A percentile compares a stretch with the other conserved stretches of the same genome.
phyloP scores from a whole-genome alignment of 2,113 vertebrate genomes.

The Athene cunicularia region DNA sequence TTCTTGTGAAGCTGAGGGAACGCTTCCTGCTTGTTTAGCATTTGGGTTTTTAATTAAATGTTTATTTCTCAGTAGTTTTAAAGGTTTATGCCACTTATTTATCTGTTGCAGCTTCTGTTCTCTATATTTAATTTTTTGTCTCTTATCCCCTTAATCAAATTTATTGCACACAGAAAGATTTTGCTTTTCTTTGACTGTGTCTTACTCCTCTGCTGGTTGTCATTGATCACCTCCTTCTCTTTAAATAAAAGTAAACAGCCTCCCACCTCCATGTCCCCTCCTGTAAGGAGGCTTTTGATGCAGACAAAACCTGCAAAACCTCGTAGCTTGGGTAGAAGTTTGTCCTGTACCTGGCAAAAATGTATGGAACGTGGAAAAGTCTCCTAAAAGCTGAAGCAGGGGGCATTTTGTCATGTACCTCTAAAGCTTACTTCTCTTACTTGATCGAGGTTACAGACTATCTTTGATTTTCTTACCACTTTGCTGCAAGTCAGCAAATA shows the following conservation, averaged over 20 bases:
- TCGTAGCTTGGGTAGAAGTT: not conserved
- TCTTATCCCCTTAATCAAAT: not conserved
- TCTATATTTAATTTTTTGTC: not conserved
- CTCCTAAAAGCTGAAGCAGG: not conserved
- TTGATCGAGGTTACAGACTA: fast-evolving
- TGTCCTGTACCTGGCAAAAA: not conserved
- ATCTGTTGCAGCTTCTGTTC: not conserved
- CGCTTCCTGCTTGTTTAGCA: not conserved
- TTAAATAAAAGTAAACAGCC: not conserved
- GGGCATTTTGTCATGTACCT: fast-evolving
- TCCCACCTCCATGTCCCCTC: not conserved
- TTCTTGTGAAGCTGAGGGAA: not conserved
- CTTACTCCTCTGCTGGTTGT: not conserved
- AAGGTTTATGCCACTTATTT: not conserved
- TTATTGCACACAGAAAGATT: not conserved
- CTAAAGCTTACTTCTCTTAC: not conserved
- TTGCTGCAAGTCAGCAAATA: not conserved
- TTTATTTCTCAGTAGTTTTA: not conserved
- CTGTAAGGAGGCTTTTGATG: fast-evolving
- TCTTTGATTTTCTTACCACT: not conserved
- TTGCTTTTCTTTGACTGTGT: not conserved
- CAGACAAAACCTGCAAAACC: not conserved
- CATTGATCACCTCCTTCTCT: not conserved
- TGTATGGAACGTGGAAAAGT: fast-evolving
- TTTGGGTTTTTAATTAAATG: slow-evolving; percentile 1